These are phyloP conservation scores for Pantherophis guttatus DNA, from an alignment of 2,113 vertebrate species.

Conservation along the genomic window DNA sequence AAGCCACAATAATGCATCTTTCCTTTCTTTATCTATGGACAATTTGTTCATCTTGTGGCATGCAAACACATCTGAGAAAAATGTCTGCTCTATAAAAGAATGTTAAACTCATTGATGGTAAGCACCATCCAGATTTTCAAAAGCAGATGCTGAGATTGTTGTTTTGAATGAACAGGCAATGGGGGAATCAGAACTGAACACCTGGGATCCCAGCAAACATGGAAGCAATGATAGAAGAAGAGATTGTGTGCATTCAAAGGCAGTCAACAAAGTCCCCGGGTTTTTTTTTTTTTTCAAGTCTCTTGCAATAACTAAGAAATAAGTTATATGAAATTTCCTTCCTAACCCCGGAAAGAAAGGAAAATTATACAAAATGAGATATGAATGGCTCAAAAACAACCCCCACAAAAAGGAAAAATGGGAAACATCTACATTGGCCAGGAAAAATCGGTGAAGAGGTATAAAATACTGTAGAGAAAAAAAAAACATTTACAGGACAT, in stretches of 20 bases:
- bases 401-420: neutral
- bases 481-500: neutral
- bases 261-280: neutral
- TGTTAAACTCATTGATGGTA: neutral
- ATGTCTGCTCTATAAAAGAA: neutral
- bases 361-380: neutral
- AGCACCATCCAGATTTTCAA: constrained; percentile 2
- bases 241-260: neutral
- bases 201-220: neutral
- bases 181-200: neutral
- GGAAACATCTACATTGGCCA: neutral
- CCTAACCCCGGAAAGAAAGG: neutral
- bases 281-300: neutral
- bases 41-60: neutral
- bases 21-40: neutral
- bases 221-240: neutral
- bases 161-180: neutral
- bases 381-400: neutral
- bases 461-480: neutral
- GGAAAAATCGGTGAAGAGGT: neutral
- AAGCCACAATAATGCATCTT: neutral
- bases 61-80: neutral
- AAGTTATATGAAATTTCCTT: neutral
- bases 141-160: neutral
- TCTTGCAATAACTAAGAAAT: neutral